These are phyloP conservation scores for Lamproptera curius DNA, from an alignment of 2,888 invertebrate species.

Conservation along the genomic window DNA sequence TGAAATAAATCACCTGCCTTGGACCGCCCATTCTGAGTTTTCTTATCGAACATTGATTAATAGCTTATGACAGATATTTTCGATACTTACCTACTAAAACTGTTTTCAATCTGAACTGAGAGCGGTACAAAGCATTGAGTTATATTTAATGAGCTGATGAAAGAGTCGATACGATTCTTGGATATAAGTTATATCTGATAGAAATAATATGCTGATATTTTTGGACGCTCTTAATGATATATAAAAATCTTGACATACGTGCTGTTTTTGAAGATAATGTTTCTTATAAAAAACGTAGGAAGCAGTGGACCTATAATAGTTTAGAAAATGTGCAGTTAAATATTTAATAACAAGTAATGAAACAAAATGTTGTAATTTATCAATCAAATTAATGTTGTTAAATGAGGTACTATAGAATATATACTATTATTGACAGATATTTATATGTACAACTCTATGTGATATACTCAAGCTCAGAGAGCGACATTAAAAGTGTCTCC, in stretches of 20 bases:
- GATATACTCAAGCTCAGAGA: conserved; percentile 23
- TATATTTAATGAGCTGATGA: conserved; percentile 26
- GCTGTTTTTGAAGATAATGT: too few relatives aligned
- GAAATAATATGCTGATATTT: too few relatives aligned
- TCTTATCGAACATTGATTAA: conserved; percentile 72
- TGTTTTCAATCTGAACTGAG: conserved; percentile 42
- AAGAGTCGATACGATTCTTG: conserved; percentile 9
- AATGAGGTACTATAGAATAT: conserved; percentile 1
- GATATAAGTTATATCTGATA: too few relatives aligned
- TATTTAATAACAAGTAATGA: too few relatives aligned
- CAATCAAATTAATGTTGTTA: too few relatives aligned
- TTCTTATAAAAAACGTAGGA: too few relatives aligned
- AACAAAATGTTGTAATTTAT: too few relatives aligned
- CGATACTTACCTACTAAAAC: conserved; percentile 56
- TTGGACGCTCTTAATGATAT: too few relatives aligned
- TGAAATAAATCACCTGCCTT: conserved; percentile 63
- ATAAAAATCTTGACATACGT: too few relatives aligned
- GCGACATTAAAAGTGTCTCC: conserved; percentile 37
- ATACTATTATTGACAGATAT: too few relatives aligned
- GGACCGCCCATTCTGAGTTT: conserved; percentile 65
- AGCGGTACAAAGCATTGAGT: conserved; percentile 27
- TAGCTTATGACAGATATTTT: conserved; percentile 63
- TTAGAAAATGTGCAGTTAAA: too few relatives aligned
- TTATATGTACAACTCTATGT: conserved; percentile 29
- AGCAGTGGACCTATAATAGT: too few relatives aligned